These are phyloP conservation scores for Lasioglossum malachurum DNA, from an alignment of 2,888 invertebrate species.

Conservation along the genomic window DNA sequence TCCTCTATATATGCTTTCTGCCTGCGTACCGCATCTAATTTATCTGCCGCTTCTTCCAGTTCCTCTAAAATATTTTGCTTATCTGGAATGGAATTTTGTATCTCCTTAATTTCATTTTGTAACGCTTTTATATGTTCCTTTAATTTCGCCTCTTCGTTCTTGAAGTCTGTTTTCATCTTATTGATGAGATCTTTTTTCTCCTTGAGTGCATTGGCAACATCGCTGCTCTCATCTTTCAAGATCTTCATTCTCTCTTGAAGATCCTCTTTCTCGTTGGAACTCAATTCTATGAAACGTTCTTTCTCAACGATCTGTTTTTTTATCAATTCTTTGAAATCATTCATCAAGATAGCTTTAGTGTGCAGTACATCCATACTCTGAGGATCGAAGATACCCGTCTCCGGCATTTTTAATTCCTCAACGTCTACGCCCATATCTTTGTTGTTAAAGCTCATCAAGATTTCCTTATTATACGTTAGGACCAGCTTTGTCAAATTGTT, in stretches of 20 bases:
- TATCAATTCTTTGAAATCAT: slow-evolving; percentile 59
- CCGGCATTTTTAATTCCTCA: slow-evolving; percentile 77
- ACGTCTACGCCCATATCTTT: slow-evolving; percentile 64
- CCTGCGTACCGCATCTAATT: slow-evolving; percentile 72
- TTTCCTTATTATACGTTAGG: slow-evolving; percentile 78
- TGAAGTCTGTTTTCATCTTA: slow-evolving; percentile 63
- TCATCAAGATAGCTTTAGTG: slow-evolving; percentile 58
- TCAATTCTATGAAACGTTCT: slow-evolving; percentile 49
- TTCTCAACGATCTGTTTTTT: slow-evolving; percentile 51
- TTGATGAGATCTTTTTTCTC: slow-evolving; percentile 69
- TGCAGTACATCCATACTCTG: slow-evolving; percentile 68
- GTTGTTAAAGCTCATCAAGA: slow-evolving; percentile 71
- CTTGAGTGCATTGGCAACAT: slow-evolving; percentile 62
- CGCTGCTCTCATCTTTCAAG: slow-evolving; percentile 64
- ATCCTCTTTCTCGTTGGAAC: slow-evolving; percentile 62
- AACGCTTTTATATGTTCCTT: slow-evolving; percentile 72
- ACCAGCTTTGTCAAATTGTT: slow-evolving; percentile 76
- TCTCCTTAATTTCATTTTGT: slow-evolving; percentile 64
- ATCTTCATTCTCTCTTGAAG: slow-evolving; percentile 65
- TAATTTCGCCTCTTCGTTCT: slow-evolving; percentile 69
- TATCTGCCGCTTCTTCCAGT: slow-evolving; percentile 73
- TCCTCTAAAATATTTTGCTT: slow-evolving; percentile 57
- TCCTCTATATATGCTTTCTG: slow-evolving; percentile 69
- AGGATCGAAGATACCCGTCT: slow-evolving; percentile 68
- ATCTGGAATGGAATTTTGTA: slow-evolving; percentile 63